Conservation (phyloP, 2,797 vertebrate genomes). For the Poeciliopsis paucimaculata region DNA sequence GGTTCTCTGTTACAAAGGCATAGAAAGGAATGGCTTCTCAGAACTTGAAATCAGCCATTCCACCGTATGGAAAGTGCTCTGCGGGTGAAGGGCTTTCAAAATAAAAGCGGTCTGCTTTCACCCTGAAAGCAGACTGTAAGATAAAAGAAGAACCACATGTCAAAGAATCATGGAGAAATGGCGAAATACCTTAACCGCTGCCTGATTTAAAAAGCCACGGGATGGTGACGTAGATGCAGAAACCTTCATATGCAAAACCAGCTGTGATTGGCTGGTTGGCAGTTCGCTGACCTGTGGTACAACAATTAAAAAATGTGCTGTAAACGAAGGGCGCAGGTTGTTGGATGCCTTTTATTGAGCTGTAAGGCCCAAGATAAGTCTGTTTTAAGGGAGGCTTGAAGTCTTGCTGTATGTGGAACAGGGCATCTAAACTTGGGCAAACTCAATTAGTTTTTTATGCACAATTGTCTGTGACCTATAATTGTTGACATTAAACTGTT, state of each 20-base stretch:
- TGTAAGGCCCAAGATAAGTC: background rate
- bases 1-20: background rate
- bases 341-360: constrained; percentile 1
- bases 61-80: background rate
- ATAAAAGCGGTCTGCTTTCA: background rate
- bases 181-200: background rate
- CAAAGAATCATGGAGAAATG: background rate
- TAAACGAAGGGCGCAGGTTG: background rate
- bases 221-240: background rate
- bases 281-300: constrained; percentile 32
- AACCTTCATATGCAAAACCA: background rate
- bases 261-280: constrained; percentile 36
- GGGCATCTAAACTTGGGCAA: background rate
- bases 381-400: background rate
- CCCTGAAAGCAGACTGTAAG: background rate
- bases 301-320: constrained; percentile 17
- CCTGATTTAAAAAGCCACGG: background rate
- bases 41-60: background rate
- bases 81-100: background rate
- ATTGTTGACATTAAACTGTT: background rate
- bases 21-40: background rate
- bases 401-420: background rate
- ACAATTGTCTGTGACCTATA: background rate
- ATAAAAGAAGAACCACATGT: background rate
- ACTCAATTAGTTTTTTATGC: background rate